Base-by-base conservation (phyloP, 2,113 vertebrate species). In the Aythya baeri region DNA sequence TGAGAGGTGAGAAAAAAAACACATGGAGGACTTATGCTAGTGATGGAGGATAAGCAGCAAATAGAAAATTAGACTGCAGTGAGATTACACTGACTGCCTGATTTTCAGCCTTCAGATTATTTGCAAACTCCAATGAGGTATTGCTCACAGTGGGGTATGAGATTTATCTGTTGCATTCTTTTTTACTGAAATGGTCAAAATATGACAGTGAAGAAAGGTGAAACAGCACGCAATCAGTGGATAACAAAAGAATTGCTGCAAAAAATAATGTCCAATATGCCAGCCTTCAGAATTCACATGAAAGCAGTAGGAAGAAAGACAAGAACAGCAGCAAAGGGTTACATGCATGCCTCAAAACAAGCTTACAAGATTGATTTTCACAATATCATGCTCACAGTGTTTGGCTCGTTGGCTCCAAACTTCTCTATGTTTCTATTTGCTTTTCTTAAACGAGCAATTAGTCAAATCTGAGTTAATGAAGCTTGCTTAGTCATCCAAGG, bases 381-480 rank as follows among this genome's bases (percentile, higher is more conserved):
- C 91, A 86, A 13, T 62, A 36, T 71, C 14, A 22, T 59, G 4
- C 71, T 88, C 72, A 46, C 55, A 96, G 34, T 61, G 68, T 38
- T 94, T 93, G 52, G 79, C 41, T 93, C 71, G 68, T 78, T 93
- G 88, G 79, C 83, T 94, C 83, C 4, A 46, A 75, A 34, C 75
- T 90, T 54, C 83, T 86, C 76, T 94, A 11, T 62, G 83, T 79
- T 96, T 96, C 57, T 88, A 41, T 92, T 97, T 97, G 93, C 84
- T 94, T 96, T 95, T 72, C 66, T 94, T 90, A 88, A 96, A 89
- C 3, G 29, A 93, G 62, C 77, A 93, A 91, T 96, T 97, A 96
- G 88, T 88, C 80, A 94, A 96, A 93, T 95, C 77, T 41, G 76
- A 94, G 76, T 90, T 96, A 91, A 95, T 94, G 94, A 97, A 89